phyloP scores from a whole-genome alignment of 1,140 invertebrate genomes.

The Agraylea sexmaculata region DNA sequence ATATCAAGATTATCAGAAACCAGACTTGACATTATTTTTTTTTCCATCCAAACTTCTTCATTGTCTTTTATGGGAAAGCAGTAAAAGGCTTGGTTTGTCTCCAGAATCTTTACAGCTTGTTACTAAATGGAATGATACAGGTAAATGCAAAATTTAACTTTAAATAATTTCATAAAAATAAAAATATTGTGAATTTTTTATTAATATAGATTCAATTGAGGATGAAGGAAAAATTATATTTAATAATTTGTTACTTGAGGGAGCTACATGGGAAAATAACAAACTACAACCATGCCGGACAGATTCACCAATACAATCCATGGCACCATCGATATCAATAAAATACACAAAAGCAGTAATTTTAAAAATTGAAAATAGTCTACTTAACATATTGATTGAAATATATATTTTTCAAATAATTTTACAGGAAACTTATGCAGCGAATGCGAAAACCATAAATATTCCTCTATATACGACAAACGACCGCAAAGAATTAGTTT shows the following conservation, averaged over 20 bases:
- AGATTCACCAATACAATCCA: constrained; percentile 10
- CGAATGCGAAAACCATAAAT: constrained; percentile 14
- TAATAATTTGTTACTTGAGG: constrained; percentile 15
- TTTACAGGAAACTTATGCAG: constrained; percentile 13
- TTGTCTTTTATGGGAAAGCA: constrained; percentile 15
- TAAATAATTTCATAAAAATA: too few relatives aligned
- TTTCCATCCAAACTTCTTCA: constrained; percentile 11
- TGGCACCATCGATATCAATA: constrained; percentile 19
- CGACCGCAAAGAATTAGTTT: constrained; percentile 15
- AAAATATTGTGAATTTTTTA: too few relatives aligned
- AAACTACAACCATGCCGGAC: constrained; percentile 18
- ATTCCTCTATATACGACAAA: constrained; percentile 18
- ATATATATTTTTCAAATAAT: constrained; percentile 12
- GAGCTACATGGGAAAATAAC: constrained; percentile 16
- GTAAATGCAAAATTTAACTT: too few relatives aligned
- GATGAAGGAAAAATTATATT: constrained; percentile 12
- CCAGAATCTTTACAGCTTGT: constrained; percentile 11
- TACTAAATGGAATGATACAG: constrained; percentile 17
- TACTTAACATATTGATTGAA: not conserved
- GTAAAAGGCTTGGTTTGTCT: constrained; percentile 4
- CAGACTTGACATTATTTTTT: too few relatives aligned
- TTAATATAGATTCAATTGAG: too few relatives aligned
- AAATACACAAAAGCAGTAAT: constrained; percentile 13
- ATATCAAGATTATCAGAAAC: too few relatives aligned
- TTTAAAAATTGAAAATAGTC: not conserved